Evolutionary conservation across 2,113 vertebrate species (phyloP).

Genomic region (Xiphias gladius): DNA sequence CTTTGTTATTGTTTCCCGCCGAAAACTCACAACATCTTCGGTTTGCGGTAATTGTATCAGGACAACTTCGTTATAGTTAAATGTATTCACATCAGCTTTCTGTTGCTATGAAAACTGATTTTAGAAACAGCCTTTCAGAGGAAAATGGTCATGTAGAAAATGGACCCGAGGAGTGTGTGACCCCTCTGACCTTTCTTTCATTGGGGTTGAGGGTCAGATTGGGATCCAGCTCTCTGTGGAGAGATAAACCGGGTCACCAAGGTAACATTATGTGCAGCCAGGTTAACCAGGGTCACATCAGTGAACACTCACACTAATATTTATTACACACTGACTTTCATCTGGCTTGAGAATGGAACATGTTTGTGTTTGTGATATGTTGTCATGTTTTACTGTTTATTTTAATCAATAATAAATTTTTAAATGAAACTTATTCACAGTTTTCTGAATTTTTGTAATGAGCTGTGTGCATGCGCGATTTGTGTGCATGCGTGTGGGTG

Average conservation of each 20-base stretch:
- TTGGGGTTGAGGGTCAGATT: constrained; percentile 68
- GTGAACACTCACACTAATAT: constrained; percentile 18
- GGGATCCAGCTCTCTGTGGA: constrained; percentile 64
- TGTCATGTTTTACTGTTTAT: constrained; percentile 9
- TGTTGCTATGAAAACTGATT: constrained; percentile 43
- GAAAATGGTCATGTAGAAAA: constrained; percentile 40
- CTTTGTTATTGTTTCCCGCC: not conserved
- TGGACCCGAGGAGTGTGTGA: constrained; percentile 49
- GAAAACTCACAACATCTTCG: not conserved
- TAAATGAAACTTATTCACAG: not conserved
- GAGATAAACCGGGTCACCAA: constrained; percentile 69
- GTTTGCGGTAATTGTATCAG: constrained; percentile 19
- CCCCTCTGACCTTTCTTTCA: constrained; percentile 63
- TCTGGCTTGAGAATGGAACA: not conserved
- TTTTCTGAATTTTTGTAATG: constrained; percentile 1
- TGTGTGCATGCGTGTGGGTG: not conserved
- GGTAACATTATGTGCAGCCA: constrained; percentile 58
- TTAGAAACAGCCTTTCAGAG: constrained; percentile 31
- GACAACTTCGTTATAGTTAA: constrained; percentile 13
- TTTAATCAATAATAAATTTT: constrained; percentile 15
- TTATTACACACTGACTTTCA: constrained; percentile 1
- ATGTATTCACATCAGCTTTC: not conserved
- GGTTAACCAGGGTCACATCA: constrained; percentile 38
- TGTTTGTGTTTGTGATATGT: not conserved
- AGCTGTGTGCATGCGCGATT: constrained; percentile 5